phyloP scores from a whole-genome alignment of 2,113 vertebrate species.

The Thryonomys swinderianus region DNA sequence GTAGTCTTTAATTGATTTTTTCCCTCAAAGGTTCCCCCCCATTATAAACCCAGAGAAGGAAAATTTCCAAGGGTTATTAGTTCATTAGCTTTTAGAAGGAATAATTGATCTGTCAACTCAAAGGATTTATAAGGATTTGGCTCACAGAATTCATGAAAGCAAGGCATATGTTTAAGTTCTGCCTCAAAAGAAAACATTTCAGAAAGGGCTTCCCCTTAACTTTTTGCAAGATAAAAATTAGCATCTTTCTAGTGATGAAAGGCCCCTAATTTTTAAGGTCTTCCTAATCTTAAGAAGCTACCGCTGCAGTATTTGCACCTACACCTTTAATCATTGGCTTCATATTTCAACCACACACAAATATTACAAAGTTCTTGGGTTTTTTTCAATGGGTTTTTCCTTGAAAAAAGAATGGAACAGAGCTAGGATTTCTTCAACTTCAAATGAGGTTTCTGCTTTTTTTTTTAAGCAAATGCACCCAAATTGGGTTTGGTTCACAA shows the following conservation, averaged over 20 bases:
- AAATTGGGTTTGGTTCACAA: conserved; percentile 81
- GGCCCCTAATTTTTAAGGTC: conserved; percentile 26
- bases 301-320: neutral
- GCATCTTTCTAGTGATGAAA: conserved; percentile 54
- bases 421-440: conserved; percentile 68
- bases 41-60: conserved; percentile 65
- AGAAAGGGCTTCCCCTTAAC: conserved; percentile 59
- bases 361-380: conserved; percentile 38
- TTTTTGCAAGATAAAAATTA: conserved; percentile 76
- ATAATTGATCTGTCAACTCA: conserved; percentile 62
- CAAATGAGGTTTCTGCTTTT: conserved; percentile 58
- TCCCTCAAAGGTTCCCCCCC: neutral
- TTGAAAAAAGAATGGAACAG: conserved; percentile 36
- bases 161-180: conserved; percentile 70
- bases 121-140: conserved; percentile 68
- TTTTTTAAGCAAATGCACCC: conserved; percentile 75
- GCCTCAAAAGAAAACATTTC: conserved; percentile 74
- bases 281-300: neutral
- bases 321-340: conserved; percentile 33
- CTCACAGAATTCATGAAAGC: conserved; percentile 71
- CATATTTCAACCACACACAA: conserved; percentile 1
- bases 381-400: neutral
- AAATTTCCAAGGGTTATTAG: conserved; percentile 65
- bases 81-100: conserved; percentile 63
- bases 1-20: conserved; percentile 62